Base-by-base conservation (phyloP, 1,140 invertebrate species). In the Coboldia fuscipes region DNA sequence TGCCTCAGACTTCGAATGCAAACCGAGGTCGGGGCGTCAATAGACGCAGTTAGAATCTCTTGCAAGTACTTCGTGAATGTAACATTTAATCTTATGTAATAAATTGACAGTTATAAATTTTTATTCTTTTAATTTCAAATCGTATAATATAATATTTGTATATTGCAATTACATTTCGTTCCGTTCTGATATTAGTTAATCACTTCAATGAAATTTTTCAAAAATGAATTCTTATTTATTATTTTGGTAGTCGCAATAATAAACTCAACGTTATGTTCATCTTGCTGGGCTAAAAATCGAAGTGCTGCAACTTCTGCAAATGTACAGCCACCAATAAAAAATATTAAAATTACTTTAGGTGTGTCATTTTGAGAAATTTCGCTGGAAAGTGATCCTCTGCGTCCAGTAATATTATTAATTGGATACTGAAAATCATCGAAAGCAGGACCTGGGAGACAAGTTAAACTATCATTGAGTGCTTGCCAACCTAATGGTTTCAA, bases 241-340 rank as follows among this genome's bases (percentile, higher is more conserved):
- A 97, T 62, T 56, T 89, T 90, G 1, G 89, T 94, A 13, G 89
- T 93, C 30, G 81, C 75, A 34, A 97, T 70, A 12, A 94, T 67
- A 60, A 92, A 94, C 52, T 94, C 86, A 13, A 83, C 77, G 48
- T 82, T 82, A 24, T 76, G 74, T 42, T 94, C 88, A 59, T 93
- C 86, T 55, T 88, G 76, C 46, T 88, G 79, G 6, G 88, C 81
- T 4, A 97, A 62, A 52, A 86, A 93, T 40, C 92, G 63, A 2
- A 97, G 56, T 0, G 89, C 86, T 2, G 90, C 85, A 44, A 97
- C 75, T 58, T 97, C 93, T 3, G 89, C 82, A 62, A 79, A 94
- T 1, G 92, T 97, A 50, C 89, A 90, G 3, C 93, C 93, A 9
- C 93, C 92, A 15, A 97, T 74, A 50, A 96, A 94, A 50, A 93